These are phyloP conservation scores for Hirtodrosophila cameraria DNA, from an alignment of 2,888 invertebrate species.

Conservation along the genomic window DNA sequence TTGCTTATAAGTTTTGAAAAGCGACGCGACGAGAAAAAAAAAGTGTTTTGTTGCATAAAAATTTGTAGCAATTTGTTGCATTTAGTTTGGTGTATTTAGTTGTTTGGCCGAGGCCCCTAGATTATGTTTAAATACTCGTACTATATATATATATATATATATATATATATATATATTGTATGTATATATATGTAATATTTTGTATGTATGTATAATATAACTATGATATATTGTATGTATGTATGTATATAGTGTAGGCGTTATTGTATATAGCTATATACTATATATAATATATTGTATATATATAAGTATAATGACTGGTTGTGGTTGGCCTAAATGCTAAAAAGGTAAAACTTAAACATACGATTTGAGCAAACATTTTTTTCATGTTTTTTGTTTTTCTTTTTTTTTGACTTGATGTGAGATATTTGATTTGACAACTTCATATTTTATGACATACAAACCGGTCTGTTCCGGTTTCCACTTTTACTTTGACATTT, in stretches of 20 bases:
- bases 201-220: slow-evolving; percentile 35
- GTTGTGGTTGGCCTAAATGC: slow-evolving; percentile 32
- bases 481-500: no score
- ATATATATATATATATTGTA: slow-evolving; percentile 38
- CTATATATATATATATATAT: slow-evolving; percentile 37
- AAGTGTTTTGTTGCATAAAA: slow-evolving; percentile 56
- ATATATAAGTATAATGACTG: slow-evolving; percentile 44
- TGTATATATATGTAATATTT: slow-evolving; percentile 39
- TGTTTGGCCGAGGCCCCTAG: slow-evolving; percentile 67
- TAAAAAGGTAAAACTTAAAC: slow-evolving; percentile 67
- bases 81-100: slow-evolving; percentile 77
- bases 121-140: slow-evolving; percentile 45
- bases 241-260: slow-evolving; percentile 38
- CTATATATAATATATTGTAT: slow-evolving; percentile 24
- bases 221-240: slow-evolving; percentile 46
- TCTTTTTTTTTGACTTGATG: slow-evolving; percentile 40
- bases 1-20: slow-evolving; percentile 44
- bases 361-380: slow-evolving; percentile 61
- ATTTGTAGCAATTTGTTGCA: slow-evolving; percentile 76
- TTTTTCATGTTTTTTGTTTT: slow-evolving; percentile 5
- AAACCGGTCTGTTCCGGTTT: no score
- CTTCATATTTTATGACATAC: slow-evolving; percentile 16
- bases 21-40: slow-evolving; percentile 60
- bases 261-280: slow-evolving; percentile 41
- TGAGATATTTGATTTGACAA: slow-evolving; percentile 46